A percentile compares a stretch with the other conserved stretches of the same genome.
Conservation (phyloP, 2,113 vertebrate genomes). For the Motacilla alba region DNA sequence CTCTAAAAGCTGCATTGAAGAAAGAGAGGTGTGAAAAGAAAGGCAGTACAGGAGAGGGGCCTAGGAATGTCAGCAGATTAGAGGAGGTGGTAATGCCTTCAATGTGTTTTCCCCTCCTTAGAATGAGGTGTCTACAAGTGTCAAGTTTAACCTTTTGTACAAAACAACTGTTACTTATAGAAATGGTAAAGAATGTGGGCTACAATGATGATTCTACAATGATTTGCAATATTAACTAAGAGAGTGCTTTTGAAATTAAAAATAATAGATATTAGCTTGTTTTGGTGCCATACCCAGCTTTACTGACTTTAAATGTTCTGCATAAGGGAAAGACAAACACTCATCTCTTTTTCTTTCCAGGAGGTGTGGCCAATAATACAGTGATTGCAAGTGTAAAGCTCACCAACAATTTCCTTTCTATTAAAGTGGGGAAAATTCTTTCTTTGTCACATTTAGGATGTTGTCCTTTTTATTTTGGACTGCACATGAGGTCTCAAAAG, state of each 20-base stretch:
- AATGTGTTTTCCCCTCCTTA: not conserved
- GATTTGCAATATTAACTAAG: not conserved
- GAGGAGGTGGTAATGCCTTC: conserved; percentile 8
- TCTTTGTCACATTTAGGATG: not conserved
- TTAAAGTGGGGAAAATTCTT: not conserved
- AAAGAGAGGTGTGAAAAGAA: not conserved
- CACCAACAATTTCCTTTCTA: not conserved
- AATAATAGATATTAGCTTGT: not conserved
- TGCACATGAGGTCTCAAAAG: not conserved
- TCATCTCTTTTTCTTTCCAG: not conserved
- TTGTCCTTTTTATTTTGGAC: not conserved
- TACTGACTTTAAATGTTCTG: not conserved
- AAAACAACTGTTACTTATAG: not conserved
- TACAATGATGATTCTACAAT: not conserved
- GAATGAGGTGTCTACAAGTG: conserved; percentile 12
- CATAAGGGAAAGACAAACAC: not conserved
- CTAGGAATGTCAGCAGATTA: not conserved
- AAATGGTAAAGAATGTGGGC: not conserved
- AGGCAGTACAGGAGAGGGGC: not conserved
- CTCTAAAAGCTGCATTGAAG: not conserved
- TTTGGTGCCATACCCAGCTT: not conserved
- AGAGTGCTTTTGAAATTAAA: not conserved
- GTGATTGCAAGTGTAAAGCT: not conserved
- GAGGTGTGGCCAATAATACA: not conserved
- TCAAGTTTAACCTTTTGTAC: conserved; percentile 15